Evolutionary conservation across 2,888 invertebrate species (phyloP).

Genomic region (Pseudococcus viburni): DNA sequence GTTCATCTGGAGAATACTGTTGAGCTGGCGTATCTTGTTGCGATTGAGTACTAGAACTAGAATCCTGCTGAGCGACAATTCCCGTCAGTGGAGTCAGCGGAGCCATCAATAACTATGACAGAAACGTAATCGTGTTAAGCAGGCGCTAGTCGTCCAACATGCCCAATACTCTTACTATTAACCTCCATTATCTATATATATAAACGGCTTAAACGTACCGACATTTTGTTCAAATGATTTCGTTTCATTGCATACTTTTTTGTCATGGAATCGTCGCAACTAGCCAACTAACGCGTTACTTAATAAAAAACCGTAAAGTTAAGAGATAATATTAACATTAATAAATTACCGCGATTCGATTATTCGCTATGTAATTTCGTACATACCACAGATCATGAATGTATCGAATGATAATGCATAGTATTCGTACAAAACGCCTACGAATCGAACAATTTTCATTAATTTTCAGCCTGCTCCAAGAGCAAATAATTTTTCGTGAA

Average conservation of each 20-base stretch:
- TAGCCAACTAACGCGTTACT: slow-evolving; percentile 8
- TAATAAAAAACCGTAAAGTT: background rate
- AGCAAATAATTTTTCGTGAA: slow-evolving; percentile 36
- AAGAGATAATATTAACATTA: slow-evolving; percentile 12
- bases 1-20: slow-evolving; percentile 62
- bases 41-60: slow-evolving; percentile 65
- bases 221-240: slow-evolving; percentile 37
- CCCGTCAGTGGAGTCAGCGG: slow-evolving; percentile 63
- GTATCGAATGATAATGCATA: slow-evolving; percentile 27
- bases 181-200: slow-evolving; percentile 4
- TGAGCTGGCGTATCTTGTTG: slow-evolving; percentile 62
- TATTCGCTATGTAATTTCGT: slow-evolving; percentile 28
- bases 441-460: slow-evolving; percentile 18
- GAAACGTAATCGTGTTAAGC: background rate
- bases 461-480: slow-evolving; percentile 43
- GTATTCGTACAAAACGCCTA: slow-evolving; percentile 46
- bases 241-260: slow-evolving; percentile 54
- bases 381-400: slow-evolving; percentile 50
- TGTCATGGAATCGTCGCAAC: slow-evolving; percentile 31
- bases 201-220: slow-evolving; percentile 16
- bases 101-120: slow-evolving; percentile 64
- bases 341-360: background rate
- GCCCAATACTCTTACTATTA: background rate
- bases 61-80: slow-evolving; percentile 65
- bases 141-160: background rate